These are phyloP conservation scores for Trichoplax adhaerens DNA, from an alignment of 37 sponge, comb jelly and placozoan species.

Conservation along the genomic window DNA sequence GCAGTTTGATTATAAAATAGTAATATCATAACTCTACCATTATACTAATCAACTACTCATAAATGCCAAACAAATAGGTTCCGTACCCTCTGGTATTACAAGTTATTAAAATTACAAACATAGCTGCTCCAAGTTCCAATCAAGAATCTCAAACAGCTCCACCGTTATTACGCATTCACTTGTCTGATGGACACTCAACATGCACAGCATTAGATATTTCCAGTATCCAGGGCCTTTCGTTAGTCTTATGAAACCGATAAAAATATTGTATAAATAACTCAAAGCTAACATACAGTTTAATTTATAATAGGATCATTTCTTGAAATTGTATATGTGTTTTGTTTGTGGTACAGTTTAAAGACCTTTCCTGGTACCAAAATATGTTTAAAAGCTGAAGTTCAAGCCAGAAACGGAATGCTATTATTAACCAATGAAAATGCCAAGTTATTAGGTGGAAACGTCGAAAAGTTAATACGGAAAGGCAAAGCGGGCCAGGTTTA, in stretches of 20 bases:
- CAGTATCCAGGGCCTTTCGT: too few species aligned
- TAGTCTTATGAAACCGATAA: too few species aligned
- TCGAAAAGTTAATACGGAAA: too few species aligned
- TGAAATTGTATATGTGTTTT: too few species aligned
- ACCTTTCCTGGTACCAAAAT: constrained; percentile 60
- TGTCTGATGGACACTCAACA: constrained; percentile 46
- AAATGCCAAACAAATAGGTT: too few species aligned
- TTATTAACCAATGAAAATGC: constrained; percentile 6
- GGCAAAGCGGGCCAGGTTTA: too few species aligned
- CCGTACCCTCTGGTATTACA: constrained; percentile 37
- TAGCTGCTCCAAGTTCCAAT: constrained; percentile 21
- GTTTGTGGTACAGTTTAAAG: not conserved
- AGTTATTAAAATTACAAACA: constrained; percentile 41
- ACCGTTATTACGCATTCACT: constrained; percentile 31
- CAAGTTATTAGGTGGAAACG: too few species aligned
- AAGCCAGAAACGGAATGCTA: constrained; percentile 35
- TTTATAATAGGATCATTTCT: too few species aligned
- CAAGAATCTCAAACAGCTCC: constrained; percentile 14
- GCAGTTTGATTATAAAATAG: too few species aligned
- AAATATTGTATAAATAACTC: not conserved
- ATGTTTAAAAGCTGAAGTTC: constrained; percentile 14
- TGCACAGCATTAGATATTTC: constrained; percentile 33
- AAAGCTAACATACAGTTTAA: not conserved
- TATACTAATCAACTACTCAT: too few species aligned
- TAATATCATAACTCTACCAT: too few species aligned